Conservation (phyloP, 2,113 vertebrate genomes). For the Bostrychus sinensis region DNA sequence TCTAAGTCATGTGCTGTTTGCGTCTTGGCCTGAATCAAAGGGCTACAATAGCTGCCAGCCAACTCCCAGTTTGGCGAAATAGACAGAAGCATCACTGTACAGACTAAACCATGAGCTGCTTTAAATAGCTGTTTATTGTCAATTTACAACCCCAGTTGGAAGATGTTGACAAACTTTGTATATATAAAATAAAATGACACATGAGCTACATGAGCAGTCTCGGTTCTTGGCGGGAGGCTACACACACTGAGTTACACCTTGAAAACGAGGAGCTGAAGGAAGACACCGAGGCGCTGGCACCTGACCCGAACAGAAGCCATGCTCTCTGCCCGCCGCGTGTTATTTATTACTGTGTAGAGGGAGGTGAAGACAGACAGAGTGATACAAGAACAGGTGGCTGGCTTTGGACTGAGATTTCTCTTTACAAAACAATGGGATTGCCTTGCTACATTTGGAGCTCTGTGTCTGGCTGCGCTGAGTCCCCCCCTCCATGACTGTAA, state of each 20-base stretch:
- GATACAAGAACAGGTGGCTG: constrained; percentile 2
- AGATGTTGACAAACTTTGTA: too few relatives aligned
- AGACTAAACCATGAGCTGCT: too few relatives aligned
- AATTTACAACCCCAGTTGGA: too few relatives aligned
- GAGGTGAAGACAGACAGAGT: neutral
- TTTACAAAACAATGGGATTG: neutral
- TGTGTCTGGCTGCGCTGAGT: constrained; percentile 10
- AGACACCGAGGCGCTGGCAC: constrained; percentile 14
- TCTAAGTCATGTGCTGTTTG: neutral
- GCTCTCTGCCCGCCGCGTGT: constrained; percentile 4
- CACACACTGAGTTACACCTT: constrained; percentile 38
- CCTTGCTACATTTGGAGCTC: constrained; percentile 1
- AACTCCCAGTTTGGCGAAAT: too few relatives aligned
- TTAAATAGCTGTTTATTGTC: too few relatives aligned
- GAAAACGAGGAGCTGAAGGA: constrained; percentile 31
- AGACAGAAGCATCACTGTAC: too few relatives aligned
- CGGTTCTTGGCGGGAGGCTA: constrained; percentile 32
- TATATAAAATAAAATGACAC: too few relatives aligned
- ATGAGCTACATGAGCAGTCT: too few relatives aligned
- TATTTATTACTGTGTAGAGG: constrained; percentile 10
- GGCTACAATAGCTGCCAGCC: too few relatives aligned
- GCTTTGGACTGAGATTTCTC: neutral
- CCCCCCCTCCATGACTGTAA: constrained; percentile 54
- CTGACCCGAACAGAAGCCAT: constrained; percentile 6
- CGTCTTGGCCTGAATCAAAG: neutral